phyloP scores from a whole-genome alignment of 2,888 invertebrate genomes.

The Nemurella pictetii region DNA sequence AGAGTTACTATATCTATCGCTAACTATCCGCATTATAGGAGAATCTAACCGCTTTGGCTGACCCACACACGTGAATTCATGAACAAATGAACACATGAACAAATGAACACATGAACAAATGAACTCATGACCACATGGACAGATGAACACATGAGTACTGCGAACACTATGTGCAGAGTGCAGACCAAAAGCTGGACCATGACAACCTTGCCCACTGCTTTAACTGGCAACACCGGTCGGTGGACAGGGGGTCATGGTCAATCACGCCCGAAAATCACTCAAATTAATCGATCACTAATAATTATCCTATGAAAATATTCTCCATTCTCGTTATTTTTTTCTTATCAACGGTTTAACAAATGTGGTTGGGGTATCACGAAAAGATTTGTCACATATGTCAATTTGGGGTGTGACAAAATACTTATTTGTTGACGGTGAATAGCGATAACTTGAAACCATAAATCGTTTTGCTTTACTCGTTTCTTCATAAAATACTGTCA shows the following conservation, averaged over 20 bases:
- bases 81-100: too few species aligned
- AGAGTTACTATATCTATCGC: neutral
- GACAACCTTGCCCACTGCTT: neutral
- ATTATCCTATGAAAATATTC: neutral
- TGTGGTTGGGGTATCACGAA: neutral
- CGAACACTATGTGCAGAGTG: too few species aligned
- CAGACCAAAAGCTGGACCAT: neutral
- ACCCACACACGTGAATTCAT: neutral
- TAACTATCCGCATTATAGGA: constrained; percentile 10
- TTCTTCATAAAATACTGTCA: neutral
- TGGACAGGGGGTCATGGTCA: neutral
- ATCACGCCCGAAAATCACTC: neutral
- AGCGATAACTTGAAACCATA: too few species aligned
- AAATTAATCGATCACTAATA: constrained; percentile 4
- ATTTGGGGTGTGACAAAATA: too few species aligned
- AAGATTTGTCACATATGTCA: neutral
- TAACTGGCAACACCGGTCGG: neutral
- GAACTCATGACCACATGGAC: too few species aligned
- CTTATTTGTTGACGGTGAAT: too few species aligned
- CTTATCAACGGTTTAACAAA: neutral
- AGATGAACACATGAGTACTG: too few species aligned
- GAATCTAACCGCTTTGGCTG: neutral
- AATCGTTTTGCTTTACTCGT: neutral
- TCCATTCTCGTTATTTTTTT: neutral
- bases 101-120: too few species aligned